Evolutionary conservation across 2,888 invertebrate genomes (phyloP).

Genomic region (Catotricha subobsoleta): DNA sequence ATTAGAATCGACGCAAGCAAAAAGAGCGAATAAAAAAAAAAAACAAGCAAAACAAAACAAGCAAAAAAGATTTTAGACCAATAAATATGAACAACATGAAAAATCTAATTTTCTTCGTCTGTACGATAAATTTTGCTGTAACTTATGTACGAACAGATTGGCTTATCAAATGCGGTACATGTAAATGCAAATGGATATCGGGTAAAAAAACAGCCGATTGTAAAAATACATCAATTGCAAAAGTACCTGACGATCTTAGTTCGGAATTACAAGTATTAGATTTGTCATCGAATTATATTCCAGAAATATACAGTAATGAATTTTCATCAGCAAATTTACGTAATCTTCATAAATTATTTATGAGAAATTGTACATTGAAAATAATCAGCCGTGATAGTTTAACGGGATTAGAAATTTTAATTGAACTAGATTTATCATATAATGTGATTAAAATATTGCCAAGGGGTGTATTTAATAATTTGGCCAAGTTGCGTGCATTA

Average conservation of each 20-base stretch:
- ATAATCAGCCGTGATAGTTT: slow-evolving; percentile 59
- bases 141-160: slow-evolving; percentile 17
- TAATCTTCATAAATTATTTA: slow-evolving; percentile 63
- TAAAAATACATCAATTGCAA: slow-evolving; percentile 39
- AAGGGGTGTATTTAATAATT: slow-evolving; percentile 51
- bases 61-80: not conserved
- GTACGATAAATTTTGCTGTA: not conserved
- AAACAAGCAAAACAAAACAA: too few relatives aligned
- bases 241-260: slow-evolving; percentile 56
- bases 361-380: slow-evolving; percentile 55
- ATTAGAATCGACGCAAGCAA: too few relatives aligned
- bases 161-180: slow-evolving; percentile 30
- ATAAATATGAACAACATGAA: slow-evolving; percentile 4
- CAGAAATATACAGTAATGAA: slow-evolving; percentile 44
- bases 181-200: slow-evolving; percentile 71
- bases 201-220: slow-evolving; percentile 76
- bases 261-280: slow-evolving; percentile 54
- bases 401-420: slow-evolving; percentile 54
- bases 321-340: slow-evolving; percentile 51
- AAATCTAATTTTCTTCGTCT: not conserved
- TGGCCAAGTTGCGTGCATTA: slow-evolving; percentile 50
- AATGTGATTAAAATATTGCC: slow-evolving; percentile 49
- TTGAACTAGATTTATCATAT: slow-evolving; percentile 64
- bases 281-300: slow-evolving; percentile 49
- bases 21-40: too few relatives aligned